phyloP scores from a whole-genome alignment of 2,888 invertebrate genomes.

The Protodeltote pygarga region DNA sequence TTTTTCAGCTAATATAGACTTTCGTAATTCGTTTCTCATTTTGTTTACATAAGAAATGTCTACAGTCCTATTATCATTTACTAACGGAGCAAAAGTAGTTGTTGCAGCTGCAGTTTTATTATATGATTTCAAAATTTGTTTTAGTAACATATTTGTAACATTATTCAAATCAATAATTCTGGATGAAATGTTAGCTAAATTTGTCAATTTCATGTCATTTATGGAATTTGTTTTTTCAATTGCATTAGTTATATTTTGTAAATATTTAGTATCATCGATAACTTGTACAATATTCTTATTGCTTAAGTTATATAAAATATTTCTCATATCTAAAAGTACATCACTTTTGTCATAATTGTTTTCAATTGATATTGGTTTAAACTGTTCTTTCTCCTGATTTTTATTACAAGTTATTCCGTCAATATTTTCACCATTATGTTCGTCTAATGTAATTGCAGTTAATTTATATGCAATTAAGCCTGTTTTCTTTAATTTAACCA shows the following conservation, averaged over 20 bases:
- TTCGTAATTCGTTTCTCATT: conserved; percentile 50
- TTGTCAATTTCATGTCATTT: conserved; percentile 29
- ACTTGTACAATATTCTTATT: conserved; percentile 8
- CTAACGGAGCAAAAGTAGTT: conserved; percentile 3
- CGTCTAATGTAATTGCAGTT: conserved; percentile 41
- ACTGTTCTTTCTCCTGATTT: conserved; percentile 8
- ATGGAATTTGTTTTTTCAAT: conserved; percentile 35
- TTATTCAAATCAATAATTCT: conserved; percentile 24
- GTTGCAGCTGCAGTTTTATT: background rate
- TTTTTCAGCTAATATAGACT: conserved; percentile 48
- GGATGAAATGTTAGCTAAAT: conserved; percentile 34
- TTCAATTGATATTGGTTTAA: conserved; percentile 9
- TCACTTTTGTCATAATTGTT: conserved; percentile 28
- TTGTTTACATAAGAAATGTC: conserved; percentile 50
- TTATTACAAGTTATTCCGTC: conserved; percentile 54
- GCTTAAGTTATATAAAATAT: conserved; percentile 39
- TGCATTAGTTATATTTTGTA: conserved; percentile 36
- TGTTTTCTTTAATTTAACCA: conserved; percentile 56
- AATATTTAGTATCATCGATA: conserved; percentile 21
- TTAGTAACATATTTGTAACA: conserved; percentile 28
- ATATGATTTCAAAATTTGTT: conserved; percentile 25
- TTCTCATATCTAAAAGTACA: conserved; percentile 43
- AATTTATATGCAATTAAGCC: conserved; percentile 39
- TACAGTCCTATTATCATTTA: conserved; percentile 40
- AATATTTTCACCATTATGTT: conserved; percentile 39